A percentile compares a stretch with the other conserved stretches of the same genome.
These are phyloP conservation scores for Elgaria multicarinata DNA, from an alignment of 2,113 vertebrate species.

Conservation along the genomic window DNA sequence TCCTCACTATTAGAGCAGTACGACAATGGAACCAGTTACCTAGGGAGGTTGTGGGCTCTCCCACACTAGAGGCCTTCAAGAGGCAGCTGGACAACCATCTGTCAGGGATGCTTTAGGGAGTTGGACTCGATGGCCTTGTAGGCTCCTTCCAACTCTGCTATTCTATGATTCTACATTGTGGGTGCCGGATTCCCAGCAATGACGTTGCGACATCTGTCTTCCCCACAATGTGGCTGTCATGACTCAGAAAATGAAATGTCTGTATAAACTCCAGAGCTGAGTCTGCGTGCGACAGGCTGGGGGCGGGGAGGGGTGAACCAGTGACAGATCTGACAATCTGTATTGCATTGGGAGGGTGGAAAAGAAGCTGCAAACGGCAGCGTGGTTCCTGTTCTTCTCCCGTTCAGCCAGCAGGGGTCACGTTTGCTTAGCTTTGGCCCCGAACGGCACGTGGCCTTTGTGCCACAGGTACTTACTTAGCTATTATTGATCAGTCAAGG, in stretches of 20 bases:
- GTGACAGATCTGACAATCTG: neutral
- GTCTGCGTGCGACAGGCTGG: neutral
- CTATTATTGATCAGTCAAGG: neutral
- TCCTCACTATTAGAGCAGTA: too few species aligned
- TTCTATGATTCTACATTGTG: too few species aligned
- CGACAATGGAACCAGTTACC: too few species aligned
- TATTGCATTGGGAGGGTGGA: neutral
- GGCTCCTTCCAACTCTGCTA: too few species aligned
- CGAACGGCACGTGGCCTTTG: too few species aligned
- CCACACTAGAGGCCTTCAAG: too few species aligned
- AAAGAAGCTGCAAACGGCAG: too few species aligned
- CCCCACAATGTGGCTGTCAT: neutral
- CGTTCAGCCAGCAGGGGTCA: slow-evolving; percentile 18
- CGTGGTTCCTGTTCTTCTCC: neutral
- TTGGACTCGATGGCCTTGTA: too few species aligned
- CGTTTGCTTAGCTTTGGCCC: neutral
- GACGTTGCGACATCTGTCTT: neutral
- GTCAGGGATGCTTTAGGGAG: too few species aligned
- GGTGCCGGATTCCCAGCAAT: neutral
- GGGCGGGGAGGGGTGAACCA: too few species aligned
- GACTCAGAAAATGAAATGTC: neutral
- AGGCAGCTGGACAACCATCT: too few species aligned
- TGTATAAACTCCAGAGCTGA: neutral
- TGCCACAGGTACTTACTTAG: neutral
- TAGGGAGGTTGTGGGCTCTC: too few species aligned